Conservation (phyloP, 2,888 invertebrate species). For the Drosophila conformis region DNA sequence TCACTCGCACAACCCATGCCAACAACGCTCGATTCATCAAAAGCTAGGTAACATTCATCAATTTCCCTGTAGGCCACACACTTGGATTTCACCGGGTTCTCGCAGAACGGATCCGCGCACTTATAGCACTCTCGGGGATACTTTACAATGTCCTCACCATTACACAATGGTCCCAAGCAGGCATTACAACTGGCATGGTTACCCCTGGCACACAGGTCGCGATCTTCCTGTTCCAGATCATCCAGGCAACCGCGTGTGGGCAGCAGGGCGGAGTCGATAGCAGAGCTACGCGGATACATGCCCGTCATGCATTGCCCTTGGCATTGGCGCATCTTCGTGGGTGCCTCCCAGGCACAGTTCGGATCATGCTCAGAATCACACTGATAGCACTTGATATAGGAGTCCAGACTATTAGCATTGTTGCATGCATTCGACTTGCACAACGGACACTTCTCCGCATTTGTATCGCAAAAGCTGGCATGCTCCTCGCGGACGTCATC, state of each 20-base stretch:
- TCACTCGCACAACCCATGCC: slow-evolving; percentile 82
- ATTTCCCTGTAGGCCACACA: slow-evolving; percentile 69
- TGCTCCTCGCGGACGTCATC: slow-evolving; percentile 60
- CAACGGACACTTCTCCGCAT: slow-evolving; percentile 61
- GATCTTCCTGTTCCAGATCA: slow-evolving; percentile 75
- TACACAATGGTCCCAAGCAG: slow-evolving; percentile 71
- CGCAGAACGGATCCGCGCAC: slow-evolving; percentile 66
- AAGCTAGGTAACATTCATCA: slow-evolving; percentile 79
- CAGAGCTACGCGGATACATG: slow-evolving; percentile 73
- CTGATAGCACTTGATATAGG: slow-evolving; percentile 75
- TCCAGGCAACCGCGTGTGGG: slow-evolving; percentile 81
- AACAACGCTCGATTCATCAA: slow-evolving; percentile 50
- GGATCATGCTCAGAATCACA: slow-evolving; percentile 71
- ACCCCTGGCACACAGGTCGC: slow-evolving; percentile 62
- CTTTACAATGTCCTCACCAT: slow-evolving; percentile 59
- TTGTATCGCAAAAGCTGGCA: slow-evolving; percentile 68
- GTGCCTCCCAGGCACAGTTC: slow-evolving; percentile 57
- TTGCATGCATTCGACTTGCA: slow-evolving; percentile 83
- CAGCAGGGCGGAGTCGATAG: slow-evolving; percentile 70
- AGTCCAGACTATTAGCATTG: slow-evolving; percentile 53
- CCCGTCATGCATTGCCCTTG: slow-evolving; percentile 78
- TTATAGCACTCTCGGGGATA: slow-evolving; percentile 71
- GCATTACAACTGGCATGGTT: slow-evolving; percentile 59
- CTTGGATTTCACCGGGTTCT: slow-evolving; percentile 25
- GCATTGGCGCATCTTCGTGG: slow-evolving; percentile 67